Conservation (phyloP, 1,140 invertebrate genomes). For the Drosophila teissieri region DNA sequence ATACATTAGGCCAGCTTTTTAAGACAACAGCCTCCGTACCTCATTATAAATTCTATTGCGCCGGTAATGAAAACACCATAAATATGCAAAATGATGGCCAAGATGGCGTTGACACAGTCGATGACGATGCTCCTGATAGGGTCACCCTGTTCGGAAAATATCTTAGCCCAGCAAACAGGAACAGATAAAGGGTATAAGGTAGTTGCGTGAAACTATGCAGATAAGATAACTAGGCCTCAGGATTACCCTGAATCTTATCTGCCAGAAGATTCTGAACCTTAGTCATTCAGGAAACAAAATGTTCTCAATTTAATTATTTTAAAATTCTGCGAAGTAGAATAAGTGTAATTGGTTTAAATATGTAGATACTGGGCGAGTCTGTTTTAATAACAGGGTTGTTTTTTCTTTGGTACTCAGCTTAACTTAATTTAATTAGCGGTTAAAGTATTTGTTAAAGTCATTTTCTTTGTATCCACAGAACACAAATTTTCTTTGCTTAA, state of each 20-base stretch:
- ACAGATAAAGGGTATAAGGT: slow-evolving; percentile 18
- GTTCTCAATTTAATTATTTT: neutral
- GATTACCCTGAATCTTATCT: slow-evolving; percentile 38
- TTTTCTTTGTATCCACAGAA: no score
- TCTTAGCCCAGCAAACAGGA: slow-evolving; percentile 13
- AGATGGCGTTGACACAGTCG: slow-evolving; percentile 37
- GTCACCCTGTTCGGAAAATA: neutral
- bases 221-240: slow-evolving; percentile 33
- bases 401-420: neutral
- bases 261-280: neutral
- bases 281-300: neutral
- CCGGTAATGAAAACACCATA: slow-evolving; percentile 33
- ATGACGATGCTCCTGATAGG: slow-evolving; percentile 14
- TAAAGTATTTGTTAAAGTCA: no score
- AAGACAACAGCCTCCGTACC: neutral
- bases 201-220: slow-evolving; percentile 12
- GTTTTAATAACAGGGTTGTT: neutral
- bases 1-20: slow-evolving; percentile 48
- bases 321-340: neutral
- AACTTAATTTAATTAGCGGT: neutral
- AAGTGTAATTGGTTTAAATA: neutral
- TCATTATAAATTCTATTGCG: slow-evolving; percentile 51
- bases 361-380: neutral
- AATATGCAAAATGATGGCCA: slow-evolving; percentile 45
- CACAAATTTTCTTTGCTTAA: no score